A percentile compares a stretch with the other conserved stretches of the same genome.
These are phyloP conservation scores for Pteria penguin DNA, from an alignment of 2,888 invertebrate genomes.

Conservation along the genomic window DNA sequence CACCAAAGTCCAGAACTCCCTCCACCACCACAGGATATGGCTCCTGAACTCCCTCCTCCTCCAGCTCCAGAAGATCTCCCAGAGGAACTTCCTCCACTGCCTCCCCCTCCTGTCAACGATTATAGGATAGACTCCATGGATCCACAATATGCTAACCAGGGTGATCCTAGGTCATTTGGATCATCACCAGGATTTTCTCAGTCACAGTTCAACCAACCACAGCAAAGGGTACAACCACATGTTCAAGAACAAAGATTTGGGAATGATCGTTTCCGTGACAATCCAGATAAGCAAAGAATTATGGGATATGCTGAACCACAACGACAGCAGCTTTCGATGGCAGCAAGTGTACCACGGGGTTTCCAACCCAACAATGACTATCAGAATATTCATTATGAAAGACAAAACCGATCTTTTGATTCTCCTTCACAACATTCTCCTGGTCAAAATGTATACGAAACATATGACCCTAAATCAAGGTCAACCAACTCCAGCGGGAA, in stretches of 20 bases:
- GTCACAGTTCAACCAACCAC: slow-evolving; percentile 12
- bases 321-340: slow-evolving; percentile 41
- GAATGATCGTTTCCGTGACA: slow-evolving; percentile 4
- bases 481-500: slow-evolving; percentile 2
- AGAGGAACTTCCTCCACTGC: slow-evolving; percentile 71
- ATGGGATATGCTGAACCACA: slow-evolving; percentile 43
- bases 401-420: slow-evolving; percentile 42
- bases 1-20: slow-evolving; percentile 63
- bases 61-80: slow-evolving; percentile 76
- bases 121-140: slow-evolving; percentile 75
- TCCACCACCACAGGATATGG: slow-evolving; percentile 83
- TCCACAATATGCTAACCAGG: slow-evolving; percentile 39
- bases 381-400: slow-evolving; percentile 60
- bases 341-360: slow-evolving; percentile 35
- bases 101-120: slow-evolving; percentile 81
- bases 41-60: slow-evolving; percentile 80
- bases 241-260: slow-evolving; percentile 4
- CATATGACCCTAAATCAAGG: slow-evolving; percentile 54
- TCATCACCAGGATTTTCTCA: slow-evolving; percentile 38
- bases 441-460: slow-evolving; percentile 63
- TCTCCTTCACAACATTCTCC: slow-evolving; percentile 48
- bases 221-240: slow-evolving; percentile 28
- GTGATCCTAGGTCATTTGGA: slow-evolving; percentile 47
- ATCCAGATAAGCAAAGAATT: slow-evolving; percentile 14
- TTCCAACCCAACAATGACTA: slow-evolving; percentile 60